These are phyloP conservation scores for Idaea dimidiata DNA, from an alignment of 2,888 invertebrate genomes.

Conservation along the genomic window DNA sequence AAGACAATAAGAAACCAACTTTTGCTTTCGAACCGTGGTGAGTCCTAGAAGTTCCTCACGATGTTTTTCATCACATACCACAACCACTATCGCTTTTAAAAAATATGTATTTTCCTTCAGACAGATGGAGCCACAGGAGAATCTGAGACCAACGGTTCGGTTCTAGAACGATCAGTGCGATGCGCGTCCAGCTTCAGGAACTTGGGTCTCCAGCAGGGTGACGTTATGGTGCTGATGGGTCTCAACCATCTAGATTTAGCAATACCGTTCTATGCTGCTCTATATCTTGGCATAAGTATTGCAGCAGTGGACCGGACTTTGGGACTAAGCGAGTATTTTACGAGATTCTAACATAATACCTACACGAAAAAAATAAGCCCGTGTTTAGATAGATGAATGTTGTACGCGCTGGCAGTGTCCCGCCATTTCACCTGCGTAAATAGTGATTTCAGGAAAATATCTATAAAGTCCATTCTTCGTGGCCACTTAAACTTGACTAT, in stretches of 20 bases:
- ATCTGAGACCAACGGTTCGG: slow-evolving; percentile 28
- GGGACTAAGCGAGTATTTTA: slow-evolving; percentile 43
- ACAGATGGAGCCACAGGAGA: slow-evolving; percentile 33
- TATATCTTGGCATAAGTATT: slow-evolving; percentile 63
- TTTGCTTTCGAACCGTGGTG: too few species aligned
- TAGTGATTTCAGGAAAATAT: too few species aligned
- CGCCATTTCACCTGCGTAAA: too few species aligned
- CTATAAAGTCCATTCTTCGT: too few species aligned
- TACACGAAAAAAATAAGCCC: too few species aligned
- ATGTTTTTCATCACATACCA: too few species aligned
- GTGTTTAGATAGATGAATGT: too few species aligned
- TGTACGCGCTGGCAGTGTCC: too few species aligned
- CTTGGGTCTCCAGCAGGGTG: slow-evolving; percentile 58
- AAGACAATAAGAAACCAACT: too few species aligned
- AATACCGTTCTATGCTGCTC: slow-evolving; percentile 69
- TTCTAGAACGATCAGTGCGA: slow-evolving; percentile 24
- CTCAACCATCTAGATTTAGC: slow-evolving; percentile 67
- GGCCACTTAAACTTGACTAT: too few species aligned
- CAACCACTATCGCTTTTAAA: not conserved
- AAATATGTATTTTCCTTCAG: slow-evolving; percentile 14
- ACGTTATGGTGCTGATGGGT: slow-evolving; percentile 70
- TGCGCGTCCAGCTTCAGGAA: slow-evolving; percentile 41
- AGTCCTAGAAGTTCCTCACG: too few species aligned
- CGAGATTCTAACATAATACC: too few species aligned
- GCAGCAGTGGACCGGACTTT: slow-evolving; percentile 55